These are phyloP conservation scores for Nematolebias whitei DNA, from an alignment of 2,113 vertebrate species.

Conservation along the genomic window DNA sequence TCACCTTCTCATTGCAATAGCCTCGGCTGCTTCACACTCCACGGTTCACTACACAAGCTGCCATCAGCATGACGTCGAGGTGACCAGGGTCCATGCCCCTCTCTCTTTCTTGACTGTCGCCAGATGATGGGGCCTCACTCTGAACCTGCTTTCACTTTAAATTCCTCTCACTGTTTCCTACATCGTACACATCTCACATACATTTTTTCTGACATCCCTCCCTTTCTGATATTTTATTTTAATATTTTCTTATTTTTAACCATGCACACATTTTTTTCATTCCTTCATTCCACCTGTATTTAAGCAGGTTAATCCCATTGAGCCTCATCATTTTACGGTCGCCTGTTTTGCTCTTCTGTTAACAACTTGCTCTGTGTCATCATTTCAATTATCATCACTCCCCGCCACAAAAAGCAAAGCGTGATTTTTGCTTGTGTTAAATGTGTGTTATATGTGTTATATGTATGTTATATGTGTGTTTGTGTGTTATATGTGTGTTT, in stretches of 20 bases:
- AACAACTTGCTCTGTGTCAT: slow-evolving; percentile 1
- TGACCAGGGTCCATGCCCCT: slow-evolving; percentile 35
- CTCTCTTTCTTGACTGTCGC: slow-evolving; percentile 44
- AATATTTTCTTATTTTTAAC: slow-evolving; percentile 23
- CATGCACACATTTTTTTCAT: no score
- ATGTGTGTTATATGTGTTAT: no score
- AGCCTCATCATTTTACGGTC: no score
- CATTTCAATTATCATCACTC: no score
- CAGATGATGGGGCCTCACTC: slow-evolving; percentile 43
- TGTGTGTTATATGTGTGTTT: no score
- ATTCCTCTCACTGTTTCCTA: slow-evolving; percentile 14
- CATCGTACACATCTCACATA: not conserved
- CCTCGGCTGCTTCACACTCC: slow-evolving; percentile 28
- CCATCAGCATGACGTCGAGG: slow-evolving; percentile 30
- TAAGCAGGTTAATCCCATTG: no score
- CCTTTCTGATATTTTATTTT: slow-evolving; percentile 13
- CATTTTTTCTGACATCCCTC: not conserved
- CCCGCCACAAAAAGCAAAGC: no score
- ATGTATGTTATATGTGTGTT: no score
- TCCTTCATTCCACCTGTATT: not conserved
- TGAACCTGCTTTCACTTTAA: slow-evolving; percentile 16
- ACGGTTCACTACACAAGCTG: slow-evolving; percentile 42
- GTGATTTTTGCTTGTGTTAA: no score
- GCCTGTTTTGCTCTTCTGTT: not conserved
- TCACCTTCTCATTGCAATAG: slow-evolving; percentile 28